Conservation (phyloP, 2,888 invertebrate species). For the Pandemis cinnamomeana region DNA sequence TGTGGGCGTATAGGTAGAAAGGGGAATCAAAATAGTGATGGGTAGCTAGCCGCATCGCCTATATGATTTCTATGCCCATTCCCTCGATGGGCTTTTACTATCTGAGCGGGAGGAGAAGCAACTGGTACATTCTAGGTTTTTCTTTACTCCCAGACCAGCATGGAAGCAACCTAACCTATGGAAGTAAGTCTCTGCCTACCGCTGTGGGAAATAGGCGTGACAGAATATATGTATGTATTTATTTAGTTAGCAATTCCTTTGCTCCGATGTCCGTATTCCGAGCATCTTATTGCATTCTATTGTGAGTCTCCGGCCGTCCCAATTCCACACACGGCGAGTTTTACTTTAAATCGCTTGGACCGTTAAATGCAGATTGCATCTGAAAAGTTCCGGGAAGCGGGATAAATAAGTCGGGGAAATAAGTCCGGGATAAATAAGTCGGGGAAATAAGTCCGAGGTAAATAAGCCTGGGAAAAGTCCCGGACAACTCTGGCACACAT, state of each 20-base stretch:
- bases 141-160: too few species aligned
- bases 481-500: background rate
- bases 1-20: too few species aligned
- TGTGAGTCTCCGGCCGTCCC: background rate
- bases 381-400: slow-evolving; percentile 1
- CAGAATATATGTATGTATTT: too few species aligned
- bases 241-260: background rate
- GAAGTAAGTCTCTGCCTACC: too few species aligned
- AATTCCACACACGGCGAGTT: background rate
- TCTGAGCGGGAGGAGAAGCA: too few species aligned
- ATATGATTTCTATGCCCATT: too few species aligned
- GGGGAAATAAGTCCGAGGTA: background rate
- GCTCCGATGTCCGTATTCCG: background rate
- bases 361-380: slow-evolving; percentile 23
- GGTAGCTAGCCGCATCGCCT: too few species aligned
- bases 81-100: too few species aligned
- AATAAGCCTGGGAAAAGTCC: background rate
- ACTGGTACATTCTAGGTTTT: too few species aligned
- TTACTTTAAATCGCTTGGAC: slow-evolving; percentile 9
- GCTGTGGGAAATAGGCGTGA: too few species aligned
- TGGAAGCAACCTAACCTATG: too few species aligned
- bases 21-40: too few species aligned
- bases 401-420: slow-evolving; percentile 4
- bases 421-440: background rate
- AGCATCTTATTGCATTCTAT: background rate